Conservation (phyloP, 2,113 vertebrate genomes). For the Eleginops maclovinus region DNA sequence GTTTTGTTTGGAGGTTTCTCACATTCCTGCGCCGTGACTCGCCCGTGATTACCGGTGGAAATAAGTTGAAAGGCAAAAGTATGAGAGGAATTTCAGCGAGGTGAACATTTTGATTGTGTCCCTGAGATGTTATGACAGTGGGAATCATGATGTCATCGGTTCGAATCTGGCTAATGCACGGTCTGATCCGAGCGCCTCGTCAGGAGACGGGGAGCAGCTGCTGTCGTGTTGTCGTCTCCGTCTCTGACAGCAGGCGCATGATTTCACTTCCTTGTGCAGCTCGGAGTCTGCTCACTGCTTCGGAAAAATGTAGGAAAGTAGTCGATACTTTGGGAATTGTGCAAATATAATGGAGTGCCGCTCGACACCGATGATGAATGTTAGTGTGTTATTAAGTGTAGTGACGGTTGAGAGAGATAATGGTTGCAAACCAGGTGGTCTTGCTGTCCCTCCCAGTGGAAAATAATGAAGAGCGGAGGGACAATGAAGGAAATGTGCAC, state of each 20-base stretch:
- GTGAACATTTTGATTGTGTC: slow-evolving; percentile 22
- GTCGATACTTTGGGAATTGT: background rate
- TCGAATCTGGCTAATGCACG: background rate
- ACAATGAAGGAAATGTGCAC: no score
- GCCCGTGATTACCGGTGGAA: slow-evolving; percentile 18
- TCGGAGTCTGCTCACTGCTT: slow-evolving; percentile 25
- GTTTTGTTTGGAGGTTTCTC: slow-evolving; percentile 4
- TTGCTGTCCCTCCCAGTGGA: background rate
- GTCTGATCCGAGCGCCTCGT: slow-evolving; percentile 3
- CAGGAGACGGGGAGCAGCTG: slow-evolving; percentile 25
- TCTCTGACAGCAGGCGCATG: slow-evolving; percentile 16
- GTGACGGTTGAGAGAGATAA: background rate
- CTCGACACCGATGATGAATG: background rate
- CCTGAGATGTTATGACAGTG: slow-evolving; percentile 68
- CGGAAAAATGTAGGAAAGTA: background rate
- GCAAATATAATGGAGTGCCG: background rate
- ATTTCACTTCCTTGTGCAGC: slow-evolving; percentile 35
- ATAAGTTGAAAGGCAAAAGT: slow-evolving; percentile 32
- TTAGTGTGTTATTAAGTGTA: background rate
- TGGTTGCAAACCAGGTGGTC: background rate
- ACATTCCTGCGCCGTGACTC: slow-evolving; percentile 39
- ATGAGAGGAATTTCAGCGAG: slow-evolving; percentile 29
- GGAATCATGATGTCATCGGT: slow-evolving; percentile 31
- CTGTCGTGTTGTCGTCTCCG: slow-evolving; percentile 5
- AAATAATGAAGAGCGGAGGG: background rate